Evolutionary conservation across 2,888 invertebrate species (phyloP).

Genomic region (Cepaea hortensis): DNA sequence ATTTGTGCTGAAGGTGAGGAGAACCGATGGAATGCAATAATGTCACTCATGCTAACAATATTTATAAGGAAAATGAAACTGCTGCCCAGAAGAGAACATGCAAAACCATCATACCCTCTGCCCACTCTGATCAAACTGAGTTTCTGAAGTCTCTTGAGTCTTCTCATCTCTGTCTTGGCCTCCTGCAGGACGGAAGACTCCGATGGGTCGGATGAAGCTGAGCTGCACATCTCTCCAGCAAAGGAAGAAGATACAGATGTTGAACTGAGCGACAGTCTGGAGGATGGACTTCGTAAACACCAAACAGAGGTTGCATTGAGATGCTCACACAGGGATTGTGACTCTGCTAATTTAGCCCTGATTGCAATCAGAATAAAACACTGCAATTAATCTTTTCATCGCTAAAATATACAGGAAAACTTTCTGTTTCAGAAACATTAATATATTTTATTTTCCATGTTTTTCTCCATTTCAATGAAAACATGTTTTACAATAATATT

Average conservation of each 20-base stretch:
- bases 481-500: too few relatives aligned
- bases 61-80: not conserved
- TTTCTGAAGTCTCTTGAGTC: conserved; percentile 61
- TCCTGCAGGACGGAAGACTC: conserved; percentile 80
- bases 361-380: not conserved
- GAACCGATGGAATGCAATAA: too few relatives aligned
- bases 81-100: not conserved
- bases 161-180: conserved; percentile 86
- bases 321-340: conserved; percentile 87
- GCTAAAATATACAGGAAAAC: too few relatives aligned
- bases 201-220: conserved; percentile 43
- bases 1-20: too few relatives aligned
- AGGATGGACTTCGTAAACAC: conserved; percentile 55
- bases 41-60: too few relatives aligned
- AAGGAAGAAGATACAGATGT: conserved; percentile 14
- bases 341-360: conserved; percentile 88
- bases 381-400: too few relatives aligned
- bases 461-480: too few relatives aligned
- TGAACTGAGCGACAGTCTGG: conserved; percentile 53
- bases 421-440: too few relatives aligned
- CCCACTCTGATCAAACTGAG: conserved; percentile 42
- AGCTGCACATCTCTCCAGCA: conserved; percentile 46
- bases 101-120: conserved; percentile 48
- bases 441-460: too few relatives aligned
- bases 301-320: conserved; percentile 72